Conservation (phyloP, 2,113 vertebrate genomes). For the Zingel zingel region DNA sequence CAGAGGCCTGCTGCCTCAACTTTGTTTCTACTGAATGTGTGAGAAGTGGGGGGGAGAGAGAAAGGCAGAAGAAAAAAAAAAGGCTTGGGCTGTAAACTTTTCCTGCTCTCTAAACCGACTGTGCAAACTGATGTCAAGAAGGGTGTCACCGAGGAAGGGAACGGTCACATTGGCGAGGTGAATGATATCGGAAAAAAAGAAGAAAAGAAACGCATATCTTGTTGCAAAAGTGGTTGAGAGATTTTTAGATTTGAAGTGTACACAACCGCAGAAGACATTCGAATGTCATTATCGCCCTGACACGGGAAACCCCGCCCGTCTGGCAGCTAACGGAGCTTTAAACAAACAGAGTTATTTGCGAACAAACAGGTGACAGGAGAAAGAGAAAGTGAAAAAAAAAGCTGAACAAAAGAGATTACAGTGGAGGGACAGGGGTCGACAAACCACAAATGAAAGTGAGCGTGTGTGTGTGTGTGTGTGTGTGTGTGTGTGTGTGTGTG, state of each 20-base stretch:
- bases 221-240: not conserved
- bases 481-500: conserved; percentile 16
- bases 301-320: conserved; percentile 17
- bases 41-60: conserved; percentile 50
- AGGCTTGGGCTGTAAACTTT: conserved; percentile 59
- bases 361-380: conserved; percentile 47
- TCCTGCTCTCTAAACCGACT: conserved; percentile 48
- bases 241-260: not conserved
- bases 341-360: conserved; percentile 21
- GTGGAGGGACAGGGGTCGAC: conserved; percentile 32
- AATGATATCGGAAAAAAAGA: not conserved
- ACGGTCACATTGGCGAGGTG: not conserved
- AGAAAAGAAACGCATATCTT: not conserved
- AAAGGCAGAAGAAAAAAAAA: conserved; percentile 34
- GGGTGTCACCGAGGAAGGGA: conserved; percentile 22
- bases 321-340: not conserved
- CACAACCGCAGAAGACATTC: not conserved
- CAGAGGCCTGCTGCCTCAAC: conserved; percentile 94
- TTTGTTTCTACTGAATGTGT: conserved; percentile 92
- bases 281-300: not conserved
- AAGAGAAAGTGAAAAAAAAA: conserved; percentile 17
- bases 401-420: conserved; percentile 22
- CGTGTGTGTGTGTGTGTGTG: not conserved
- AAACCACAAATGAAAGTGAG: conserved; percentile 38
- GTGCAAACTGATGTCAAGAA: conserved; percentile 42